Evolutionary conservation across 2,888 invertebrate species (phyloP), one percentile per base, ranked within the genome.

Genomic region (Nemurella pictetii): DNA sequence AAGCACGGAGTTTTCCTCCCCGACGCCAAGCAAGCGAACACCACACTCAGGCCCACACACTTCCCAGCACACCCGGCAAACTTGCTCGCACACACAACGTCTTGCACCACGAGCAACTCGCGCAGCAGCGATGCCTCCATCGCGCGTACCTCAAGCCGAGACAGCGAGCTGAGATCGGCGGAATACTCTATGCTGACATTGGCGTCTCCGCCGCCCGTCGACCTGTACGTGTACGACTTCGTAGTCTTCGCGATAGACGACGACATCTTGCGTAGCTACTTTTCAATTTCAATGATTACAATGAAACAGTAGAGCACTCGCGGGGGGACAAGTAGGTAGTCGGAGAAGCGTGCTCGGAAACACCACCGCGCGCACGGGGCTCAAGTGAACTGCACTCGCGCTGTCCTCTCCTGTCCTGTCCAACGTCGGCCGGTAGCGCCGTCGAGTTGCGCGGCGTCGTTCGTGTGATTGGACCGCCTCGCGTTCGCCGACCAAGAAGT

Each of bases 131-230:
- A n/a, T n/a, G n/a, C n/a, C n/a, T n/a, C n/a, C n/a, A n/a, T n/a
- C n/a, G n/a, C n/a, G 55, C 93, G 93, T 96, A 98, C 97, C 97
- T 98, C 97, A 92, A 98, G 95, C 92, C 97, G 96, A 92, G 97
- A 95, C 92, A 98, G 95, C 92, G 97, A 96, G 93, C 96, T 96
- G 92, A 97, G 93, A 93, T 98, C 97, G 93, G 96, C 94, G 92
- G 95, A 95, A 93, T 97, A 98, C 93, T 97, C 97, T 93, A 98
- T 97, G 94, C 95, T 97, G 91, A 97, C 96, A 93, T 97, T 97
- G 92, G 96, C 95, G 88, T 91, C 90, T 87, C 92, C 93, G 90
- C 94, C 95, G 90, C 96, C 96, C 90, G 94, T 94, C 90, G 96
- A 96, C 92, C 97, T 95, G 93, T 98, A 98, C 91, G 95, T 94